A percentile compares a stretch with the other conserved stretches of the same genome.
phyloP scores from a whole-genome alignment of 2,113 vertebrate species.

The Nanorana parkeri region DNA sequence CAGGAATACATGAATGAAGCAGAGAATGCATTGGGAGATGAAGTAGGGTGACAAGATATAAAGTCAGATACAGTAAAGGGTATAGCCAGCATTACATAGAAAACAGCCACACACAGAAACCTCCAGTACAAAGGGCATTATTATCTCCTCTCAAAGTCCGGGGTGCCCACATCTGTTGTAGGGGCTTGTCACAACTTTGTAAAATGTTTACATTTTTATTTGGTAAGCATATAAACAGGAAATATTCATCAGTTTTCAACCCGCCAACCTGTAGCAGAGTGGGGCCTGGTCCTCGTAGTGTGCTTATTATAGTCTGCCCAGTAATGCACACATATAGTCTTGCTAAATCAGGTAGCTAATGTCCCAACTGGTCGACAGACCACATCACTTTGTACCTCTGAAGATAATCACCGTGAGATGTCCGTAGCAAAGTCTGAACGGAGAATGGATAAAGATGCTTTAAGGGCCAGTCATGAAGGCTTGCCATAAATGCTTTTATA shows the following conservation, averaged over 20 bases:
- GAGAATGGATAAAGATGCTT: not conserved
- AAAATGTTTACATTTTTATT: conserved; percentile 21
- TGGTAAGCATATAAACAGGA: conserved; percentile 47
- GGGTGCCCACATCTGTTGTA: conserved; percentile 25
- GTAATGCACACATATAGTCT: conserved; percentile 3
- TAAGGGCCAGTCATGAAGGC: not conserved
- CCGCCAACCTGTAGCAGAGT: conserved; percentile 3
- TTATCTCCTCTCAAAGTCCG: conserved; percentile 15
- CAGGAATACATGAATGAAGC: not conserved
- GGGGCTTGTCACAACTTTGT: conserved; percentile 7
- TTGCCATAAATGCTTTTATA: not conserved
- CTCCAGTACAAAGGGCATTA: conserved; percentile 31
- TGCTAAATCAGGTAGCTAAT: not conserved
- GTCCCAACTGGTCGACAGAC: not conserved
- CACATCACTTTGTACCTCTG: not conserved
- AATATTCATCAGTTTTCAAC: not conserved
- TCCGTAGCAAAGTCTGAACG: not conserved
- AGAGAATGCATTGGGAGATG: not conserved
- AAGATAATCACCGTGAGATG: conserved; percentile 13
- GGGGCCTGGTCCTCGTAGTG: not conserved
- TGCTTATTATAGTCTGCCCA: conserved; percentile 34
- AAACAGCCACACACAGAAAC: conserved; percentile 38
- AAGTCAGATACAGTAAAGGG: conserved; percentile 10
- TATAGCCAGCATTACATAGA: conserved; percentile 41
- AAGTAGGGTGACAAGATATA: not conserved